Evolutionary conservation across 2,888 invertebrate species (phyloP), one percentile per base, ranked within the genome.

Genomic region (Aphidoletes aphidimyza): DNA sequence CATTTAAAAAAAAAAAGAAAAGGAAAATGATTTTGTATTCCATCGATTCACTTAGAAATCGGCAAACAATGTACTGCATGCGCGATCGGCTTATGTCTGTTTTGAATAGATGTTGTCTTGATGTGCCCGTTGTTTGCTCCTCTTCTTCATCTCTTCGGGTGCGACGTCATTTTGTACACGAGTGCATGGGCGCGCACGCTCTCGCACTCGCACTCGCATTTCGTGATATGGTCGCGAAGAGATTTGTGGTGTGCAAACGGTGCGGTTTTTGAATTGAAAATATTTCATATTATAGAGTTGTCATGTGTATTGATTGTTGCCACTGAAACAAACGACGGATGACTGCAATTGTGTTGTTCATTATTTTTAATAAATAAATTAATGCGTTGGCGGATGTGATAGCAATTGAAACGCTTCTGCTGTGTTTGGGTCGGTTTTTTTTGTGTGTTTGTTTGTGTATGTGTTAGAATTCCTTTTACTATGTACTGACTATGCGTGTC

Each of bases 291-390:
- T n/a, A n/a, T 54, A 54, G 26, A 54, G 54, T 8, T 54, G 54
- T 54, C 54, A 54, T 26, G 47, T 11, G 17, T 47, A 42, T 49
- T 49, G 49, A 49, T 49, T 49, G 49, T 49, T 54, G 54, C 54
- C 26, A 54, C 5, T 54, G 54, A 54, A 54, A 54, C 26, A 54
- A 54, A 54, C 54, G 54, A 54, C 54, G 54, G 54, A 54, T 54
- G 54, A 54, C 54, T 54, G 54, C 54, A 54, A 54, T 54, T 54
- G 54, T 54, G 54, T 22, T 54, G 54, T 54, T 54, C 54, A 54
- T 54, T 54, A 54, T 54, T 54, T 54, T 54, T 26, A 54, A 54
- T 54, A 54, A 54, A 54, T 54, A 26, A 54, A 54, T 54, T 54
- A 54, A 26, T 54, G 54, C 54, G 54, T 54, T 3, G 54, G 54